Evolutionary conservation across 2,888 invertebrate genomes (phyloP).

Genomic region (Thymelicus lineola): DNA sequence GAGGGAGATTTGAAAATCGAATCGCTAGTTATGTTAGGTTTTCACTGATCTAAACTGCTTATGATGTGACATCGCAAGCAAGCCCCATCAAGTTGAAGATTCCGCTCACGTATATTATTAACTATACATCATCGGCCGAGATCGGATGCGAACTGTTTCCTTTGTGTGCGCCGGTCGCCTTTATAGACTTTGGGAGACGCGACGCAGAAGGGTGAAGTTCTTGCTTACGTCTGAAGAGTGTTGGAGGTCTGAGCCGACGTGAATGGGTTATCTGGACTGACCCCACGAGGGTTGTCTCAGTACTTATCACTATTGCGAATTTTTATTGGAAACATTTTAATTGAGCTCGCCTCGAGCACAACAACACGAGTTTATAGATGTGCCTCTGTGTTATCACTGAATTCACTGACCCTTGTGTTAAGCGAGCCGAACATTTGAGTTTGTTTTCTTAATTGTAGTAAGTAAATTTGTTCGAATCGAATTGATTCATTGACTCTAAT

Average conservation of each 20-base stretch:
- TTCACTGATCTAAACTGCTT: conserved; percentile 54
- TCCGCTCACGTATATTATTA: conserved; percentile 54
- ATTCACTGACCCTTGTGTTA: conserved; percentile 23
- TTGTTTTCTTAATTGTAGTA: conserved; percentile 19
- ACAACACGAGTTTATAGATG: conserved; percentile 16
- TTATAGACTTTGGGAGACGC: conserved; percentile 75
- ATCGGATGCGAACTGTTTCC: conserved; percentile 76
- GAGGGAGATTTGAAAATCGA: conserved; percentile 71
- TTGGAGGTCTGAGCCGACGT: conserved; percentile 64
- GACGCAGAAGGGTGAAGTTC: conserved; percentile 73
- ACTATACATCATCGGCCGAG: conserved; percentile 74
- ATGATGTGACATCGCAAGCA: conserved; percentile 64
- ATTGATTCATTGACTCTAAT: conserved; percentile 17
- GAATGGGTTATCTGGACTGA: conserved; percentile 72
- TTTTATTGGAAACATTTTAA: conserved; percentile 44
- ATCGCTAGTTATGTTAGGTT: conserved; percentile 49
- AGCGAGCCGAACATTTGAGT: conserved; percentile 15
- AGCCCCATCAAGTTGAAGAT: conserved; percentile 48
- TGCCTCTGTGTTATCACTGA: conserved; percentile 25
- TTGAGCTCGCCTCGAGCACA: neutral
- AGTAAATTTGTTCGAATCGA: conserved; percentile 12
- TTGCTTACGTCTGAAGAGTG: conserved; percentile 60
- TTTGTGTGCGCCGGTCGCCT: conserved; percentile 70
- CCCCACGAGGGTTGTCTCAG: conserved; percentile 61
- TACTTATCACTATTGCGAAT: conserved; percentile 56